These are phyloP conservation scores for Telenomus remus DNA, from an alignment of 1,140 invertebrate species.

Conservation along the genomic window DNA sequence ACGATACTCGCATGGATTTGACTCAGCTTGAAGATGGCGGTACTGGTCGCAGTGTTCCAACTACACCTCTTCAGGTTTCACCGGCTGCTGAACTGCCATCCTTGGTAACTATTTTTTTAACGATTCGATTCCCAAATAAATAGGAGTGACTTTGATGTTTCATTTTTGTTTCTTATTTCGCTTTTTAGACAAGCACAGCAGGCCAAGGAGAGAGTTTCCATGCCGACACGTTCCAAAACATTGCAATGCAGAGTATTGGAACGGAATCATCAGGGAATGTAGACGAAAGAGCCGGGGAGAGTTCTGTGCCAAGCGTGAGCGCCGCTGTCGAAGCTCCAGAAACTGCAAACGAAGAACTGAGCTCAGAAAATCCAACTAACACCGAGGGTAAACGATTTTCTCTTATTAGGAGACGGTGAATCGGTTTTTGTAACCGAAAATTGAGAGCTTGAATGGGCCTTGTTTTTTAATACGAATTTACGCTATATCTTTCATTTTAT, in stretches of 20 bases:
- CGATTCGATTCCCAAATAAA: too few species aligned
- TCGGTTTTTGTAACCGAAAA: constrained; percentile 14
- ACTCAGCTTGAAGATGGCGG: constrained; percentile 81
- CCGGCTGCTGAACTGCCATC: constrained; percentile 76
- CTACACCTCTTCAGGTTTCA: constrained; percentile 83
- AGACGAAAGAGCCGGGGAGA: constrained; percentile 60
- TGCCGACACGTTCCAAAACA: too few species aligned
- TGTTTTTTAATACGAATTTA: too few species aligned
- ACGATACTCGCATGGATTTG: constrained; percentile 86
- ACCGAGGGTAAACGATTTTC: constrained; percentile 59
- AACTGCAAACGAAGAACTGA: constrained; percentile 60
- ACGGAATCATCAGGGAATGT: constrained; percentile 19
- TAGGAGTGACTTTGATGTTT: too few species aligned
- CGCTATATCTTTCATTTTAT: too few species aligned
- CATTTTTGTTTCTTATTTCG: too few species aligned
- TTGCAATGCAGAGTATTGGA: constrained; percentile 27
- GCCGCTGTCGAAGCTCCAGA: constrained; percentile 63
- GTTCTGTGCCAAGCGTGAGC: constrained; percentile 61
- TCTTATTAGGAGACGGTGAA: not conserved
- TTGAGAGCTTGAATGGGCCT: too few species aligned
- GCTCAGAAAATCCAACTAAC: constrained; percentile 63
- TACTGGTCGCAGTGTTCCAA: constrained; percentile 82
- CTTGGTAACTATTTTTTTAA: too few species aligned
- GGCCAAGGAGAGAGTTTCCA: constrained; percentile 58
- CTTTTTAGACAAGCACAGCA: constrained; percentile 63